Conservation (phyloP, 2,113 vertebrate genomes). For the Stomatorhinus ivindoensis region DNA sequence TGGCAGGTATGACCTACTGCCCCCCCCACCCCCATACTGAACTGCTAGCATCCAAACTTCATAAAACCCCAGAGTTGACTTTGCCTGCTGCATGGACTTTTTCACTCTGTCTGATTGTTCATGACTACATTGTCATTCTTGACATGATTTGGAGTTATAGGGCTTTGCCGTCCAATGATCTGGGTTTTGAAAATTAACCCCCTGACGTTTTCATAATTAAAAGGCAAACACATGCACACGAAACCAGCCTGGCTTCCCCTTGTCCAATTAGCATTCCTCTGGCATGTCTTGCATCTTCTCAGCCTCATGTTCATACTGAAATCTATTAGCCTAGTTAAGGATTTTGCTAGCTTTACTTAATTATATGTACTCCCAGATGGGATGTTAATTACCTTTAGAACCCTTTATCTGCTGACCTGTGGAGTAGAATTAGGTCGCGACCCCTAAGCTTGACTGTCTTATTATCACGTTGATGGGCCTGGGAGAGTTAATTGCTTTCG, state of each 20-base stretch:
- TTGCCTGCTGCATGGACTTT: neutral
- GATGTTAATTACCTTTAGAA: constrained; percentile 43
- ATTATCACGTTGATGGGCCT: constrained; percentile 19
- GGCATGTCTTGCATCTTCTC: constrained; percentile 6
- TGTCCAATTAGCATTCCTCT: neutral
- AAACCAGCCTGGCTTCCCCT: neutral
- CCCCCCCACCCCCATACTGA: too few relatives aligned
- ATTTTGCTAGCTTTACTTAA: constrained; percentile 27
- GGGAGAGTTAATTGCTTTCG: constrained; percentile 35
- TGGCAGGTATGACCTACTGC: constrained; percentile 74
- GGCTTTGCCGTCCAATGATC: neutral
- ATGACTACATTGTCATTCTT: neutral
- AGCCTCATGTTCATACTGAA: constrained; percentile 33
- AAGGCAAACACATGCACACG: neutral
- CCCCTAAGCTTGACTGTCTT: constrained; percentile 29
- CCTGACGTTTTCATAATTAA: constrained; percentile 12
- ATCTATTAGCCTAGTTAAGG: constrained; percentile 27
- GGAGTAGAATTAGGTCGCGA: constrained; percentile 23
- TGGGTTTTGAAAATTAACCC: neutral
- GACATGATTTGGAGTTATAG: neutral
- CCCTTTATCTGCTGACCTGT: constrained; percentile 35
- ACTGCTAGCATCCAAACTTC: too few relatives aligned
- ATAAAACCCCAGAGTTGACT: too few relatives aligned
- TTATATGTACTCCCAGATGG: constrained; percentile 36
- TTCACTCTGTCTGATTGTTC: neutral